phyloP scores from a whole-genome alignment of 2,888 invertebrate genomes.

The Sinohyriopsis cumingii region DNA sequence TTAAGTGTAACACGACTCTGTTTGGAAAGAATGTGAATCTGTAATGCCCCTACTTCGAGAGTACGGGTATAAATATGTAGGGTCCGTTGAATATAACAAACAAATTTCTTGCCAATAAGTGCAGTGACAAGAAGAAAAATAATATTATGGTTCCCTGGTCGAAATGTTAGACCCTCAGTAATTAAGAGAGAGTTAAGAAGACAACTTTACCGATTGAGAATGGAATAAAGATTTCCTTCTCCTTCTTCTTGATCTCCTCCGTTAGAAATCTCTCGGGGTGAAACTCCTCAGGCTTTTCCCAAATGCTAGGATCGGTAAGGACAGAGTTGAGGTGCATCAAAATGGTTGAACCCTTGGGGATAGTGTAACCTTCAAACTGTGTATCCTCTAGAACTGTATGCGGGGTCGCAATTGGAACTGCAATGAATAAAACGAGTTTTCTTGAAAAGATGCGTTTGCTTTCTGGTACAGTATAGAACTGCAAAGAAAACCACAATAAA shows the following conservation, averaged over 20 bases:
- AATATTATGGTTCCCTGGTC: too few relatives aligned
- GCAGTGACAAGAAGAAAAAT: too few relatives aligned
- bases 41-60: too few relatives aligned
- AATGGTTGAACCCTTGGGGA: constrained; percentile 46
- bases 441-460: too few relatives aligned
- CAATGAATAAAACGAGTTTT: background rate
- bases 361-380: constrained; percentile 48
- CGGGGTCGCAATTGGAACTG: constrained; percentile 17
- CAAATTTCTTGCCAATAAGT: too few relatives aligned
- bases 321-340: constrained; percentile 34
- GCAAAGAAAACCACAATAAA: too few relatives aligned
- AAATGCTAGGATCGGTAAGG: constrained; percentile 32
- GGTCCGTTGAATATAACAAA: too few relatives aligned
- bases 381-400: constrained; percentile 39
- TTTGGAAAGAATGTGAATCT: too few relatives aligned
- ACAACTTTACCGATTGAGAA: constrained; percentile 20
- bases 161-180: too few relatives aligned
- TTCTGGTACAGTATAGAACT: too few relatives aligned
- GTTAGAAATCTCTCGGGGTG: constrained; percentile 45
- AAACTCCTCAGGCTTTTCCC: constrained; percentile 39
- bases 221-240: constrained; percentile 17
- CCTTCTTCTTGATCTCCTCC: constrained; percentile 10
- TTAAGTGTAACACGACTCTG: too few relatives aligned
- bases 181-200: background rate
- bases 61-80: too few relatives aligned